Evolutionary conservation across 2,113 vertebrate species (phyloP), one percentile per base, ranked within the genome.

Genomic region (Bothrops jararaca): DNA sequence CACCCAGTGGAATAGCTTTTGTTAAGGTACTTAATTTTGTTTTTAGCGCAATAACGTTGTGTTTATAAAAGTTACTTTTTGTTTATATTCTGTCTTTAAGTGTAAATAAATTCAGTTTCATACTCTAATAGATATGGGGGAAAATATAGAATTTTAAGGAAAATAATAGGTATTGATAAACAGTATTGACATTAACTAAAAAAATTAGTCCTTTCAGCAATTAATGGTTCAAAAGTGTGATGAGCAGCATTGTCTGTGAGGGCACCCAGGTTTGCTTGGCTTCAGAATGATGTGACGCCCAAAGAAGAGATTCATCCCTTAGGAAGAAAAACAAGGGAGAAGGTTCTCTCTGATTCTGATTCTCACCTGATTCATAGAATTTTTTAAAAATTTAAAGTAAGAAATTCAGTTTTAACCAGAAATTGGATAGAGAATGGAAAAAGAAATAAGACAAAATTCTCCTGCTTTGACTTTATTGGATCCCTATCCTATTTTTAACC

Each of bases 1-100:
- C 99, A 8, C 98, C 99, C 94, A 98, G 98, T 92, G 99, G 99
- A 95, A 96, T 99, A 85, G 99, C 98, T 96, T 99, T 98, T 94
- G 98, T 99, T 92, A 99, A 99, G 99, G 99, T 99, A 98, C 18
- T 80, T 80, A 3, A 9, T 80, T 39, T 80, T 80, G 3, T 50
- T 22, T 42, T 80, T 42, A 80, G 74, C 18, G 42, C 60, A 80
- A 42, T 80, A 80, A 80, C 22, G 18, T 39, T 74, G 5, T 80
- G 6, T 80, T 80, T 42, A 42, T 80, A 80, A 29, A 29, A 15
- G 2, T 3, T 2, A 2, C 18, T 42, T 22, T n/a, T 86, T 85
- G 52, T 58, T 39, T 42, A 23, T 6, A 24, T 64, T 64, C 20
- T 54, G 26, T 91, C 5, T 53, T 52, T 11, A 54, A 45, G 56